Percentiles rank a stretch among this genome's conserved stretches.
These are phyloP conservation scores for Apeira syringaria DNA, from an alignment of 2,888 invertebrate species.

Conservation along the genomic window DNA sequence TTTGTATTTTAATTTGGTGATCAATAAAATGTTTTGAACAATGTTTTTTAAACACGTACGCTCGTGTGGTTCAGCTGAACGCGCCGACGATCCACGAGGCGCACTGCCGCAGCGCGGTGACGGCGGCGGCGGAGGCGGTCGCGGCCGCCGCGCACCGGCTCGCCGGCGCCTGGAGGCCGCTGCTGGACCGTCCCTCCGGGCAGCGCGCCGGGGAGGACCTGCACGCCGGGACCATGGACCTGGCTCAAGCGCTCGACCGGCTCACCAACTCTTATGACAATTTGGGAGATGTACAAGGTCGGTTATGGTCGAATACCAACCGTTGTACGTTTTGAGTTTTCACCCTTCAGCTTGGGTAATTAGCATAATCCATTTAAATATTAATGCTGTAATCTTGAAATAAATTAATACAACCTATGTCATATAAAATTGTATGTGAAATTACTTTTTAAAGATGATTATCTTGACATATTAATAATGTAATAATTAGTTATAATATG, in stretches of 20 bases:
- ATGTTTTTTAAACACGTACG: no score
- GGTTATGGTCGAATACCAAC: neutral
- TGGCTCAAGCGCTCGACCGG: constrained; percentile 54
- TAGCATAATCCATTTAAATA: no score
- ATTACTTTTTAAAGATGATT: no score
- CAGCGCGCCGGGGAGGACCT: constrained; percentile 38
- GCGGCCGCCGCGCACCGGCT: constrained; percentile 46
- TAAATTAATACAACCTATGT: no score
- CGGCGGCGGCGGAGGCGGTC: constrained; percentile 51
- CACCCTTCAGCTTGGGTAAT: no score
- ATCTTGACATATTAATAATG: no score
- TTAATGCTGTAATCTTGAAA: no score
- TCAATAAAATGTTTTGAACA: no score
- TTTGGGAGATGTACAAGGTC: constrained; percentile 25
- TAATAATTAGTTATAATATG: no score
- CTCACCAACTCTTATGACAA: constrained; percentile 46
- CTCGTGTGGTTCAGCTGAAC: constrained; percentile 56
- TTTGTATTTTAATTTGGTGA: no score
- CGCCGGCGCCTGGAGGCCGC: constrained; percentile 42
- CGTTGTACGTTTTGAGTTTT: no score
- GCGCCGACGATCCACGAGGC: constrained; percentile 60
- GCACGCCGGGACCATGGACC: constrained; percentile 37
- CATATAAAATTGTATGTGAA: no score
- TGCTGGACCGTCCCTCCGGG: constrained; percentile 42
- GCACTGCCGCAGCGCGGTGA: constrained; percentile 65